Percentiles rank a stretch among this genome's conserved stretches.
phyloP scores from a whole-genome alignment of 2,113 vertebrate species.

The Apus apus region DNA sequence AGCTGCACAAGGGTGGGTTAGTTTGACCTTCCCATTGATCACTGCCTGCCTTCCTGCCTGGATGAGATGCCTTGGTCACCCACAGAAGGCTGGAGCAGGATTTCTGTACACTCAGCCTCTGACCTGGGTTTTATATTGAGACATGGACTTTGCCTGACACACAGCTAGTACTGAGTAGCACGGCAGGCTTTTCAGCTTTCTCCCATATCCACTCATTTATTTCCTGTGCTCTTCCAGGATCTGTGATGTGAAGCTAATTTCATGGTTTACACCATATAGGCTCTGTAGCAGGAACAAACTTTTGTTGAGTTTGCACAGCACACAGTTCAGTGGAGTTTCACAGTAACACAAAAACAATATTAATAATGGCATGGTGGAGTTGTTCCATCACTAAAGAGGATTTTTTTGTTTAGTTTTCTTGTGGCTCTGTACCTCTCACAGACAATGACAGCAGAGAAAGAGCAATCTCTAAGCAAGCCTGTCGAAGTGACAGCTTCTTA shows the following conservation, averaged over 20 bases:
- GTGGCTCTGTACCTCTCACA: background rate
- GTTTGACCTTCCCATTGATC: background rate
- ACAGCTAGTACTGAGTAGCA: background rate
- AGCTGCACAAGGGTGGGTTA: background rate
- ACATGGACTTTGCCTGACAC: background rate
- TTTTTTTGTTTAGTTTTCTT: background rate
- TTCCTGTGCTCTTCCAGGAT: background rate
- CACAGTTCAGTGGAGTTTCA: background rate
- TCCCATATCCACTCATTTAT: background rate
- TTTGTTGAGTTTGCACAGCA: background rate
- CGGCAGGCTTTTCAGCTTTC: background rate
- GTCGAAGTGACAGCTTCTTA: conserved; percentile 32
- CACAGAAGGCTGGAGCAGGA: background rate
- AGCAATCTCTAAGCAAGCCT: conserved; percentile 20
- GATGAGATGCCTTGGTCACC: background rate
- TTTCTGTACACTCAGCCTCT: background rate
- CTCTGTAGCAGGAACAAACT: background rate
- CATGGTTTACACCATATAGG: background rate
- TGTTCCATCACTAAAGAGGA: background rate
- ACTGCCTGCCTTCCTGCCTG: background rate
- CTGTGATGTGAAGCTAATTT: background rate
- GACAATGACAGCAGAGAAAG: conserved; percentile 43
- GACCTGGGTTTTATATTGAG: background rate
- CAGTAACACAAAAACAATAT: background rate
- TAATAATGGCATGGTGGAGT: background rate